These are phyloP conservation scores for Eriosoma lanigerum DNA, from an alignment of 1,140 invertebrate species.

Conservation along the genomic window DNA sequence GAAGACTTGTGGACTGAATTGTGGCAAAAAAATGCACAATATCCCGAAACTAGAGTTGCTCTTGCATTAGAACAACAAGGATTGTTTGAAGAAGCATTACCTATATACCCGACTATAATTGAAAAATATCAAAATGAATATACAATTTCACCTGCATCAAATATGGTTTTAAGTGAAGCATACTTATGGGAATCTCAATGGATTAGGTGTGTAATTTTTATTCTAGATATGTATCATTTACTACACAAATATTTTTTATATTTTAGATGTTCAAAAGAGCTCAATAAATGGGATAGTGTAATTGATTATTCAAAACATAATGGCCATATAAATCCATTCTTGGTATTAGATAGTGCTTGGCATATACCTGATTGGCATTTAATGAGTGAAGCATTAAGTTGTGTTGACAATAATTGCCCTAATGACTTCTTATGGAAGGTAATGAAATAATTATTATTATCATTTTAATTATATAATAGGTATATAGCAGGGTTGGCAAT, in stretches of 20 bases:
- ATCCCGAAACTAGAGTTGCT: slow-evolving; percentile 85
- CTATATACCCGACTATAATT: slow-evolving; percentile 86
- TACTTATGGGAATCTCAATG: slow-evolving; percentile 89
- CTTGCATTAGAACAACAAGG: slow-evolving; percentile 95
- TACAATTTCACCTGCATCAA: slow-evolving; percentile 70
- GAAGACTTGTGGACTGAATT: slow-evolving; percentile 95
- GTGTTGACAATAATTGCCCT: slow-evolving; percentile 88
- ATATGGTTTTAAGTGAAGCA: slow-evolving; percentile 75
- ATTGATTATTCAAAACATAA: slow-evolving; percentile 79
- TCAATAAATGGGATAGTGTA: slow-evolving; percentile 94
- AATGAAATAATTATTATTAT: slow-evolving; percentile 46
- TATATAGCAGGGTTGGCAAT: too few relatives aligned
- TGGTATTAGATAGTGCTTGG: slow-evolving; percentile 93
- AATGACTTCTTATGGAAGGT: slow-evolving; percentile 87
- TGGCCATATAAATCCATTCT: slow-evolving; percentile 77
- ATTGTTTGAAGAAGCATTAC: slow-evolving; percentile 90
- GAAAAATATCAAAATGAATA: slow-evolving; percentile 84
- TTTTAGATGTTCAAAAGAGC: slow-evolving; percentile 83
- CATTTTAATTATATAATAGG: too few relatives aligned
- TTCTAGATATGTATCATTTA: neutral
- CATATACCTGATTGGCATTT: slow-evolving; percentile 88
- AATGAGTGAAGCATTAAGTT: slow-evolving; percentile 88
- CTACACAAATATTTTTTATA: slow-evolving; percentile 6
- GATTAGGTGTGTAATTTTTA: slow-evolving; percentile 64
- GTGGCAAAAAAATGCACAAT: slow-evolving; percentile 90